phyloP scores from a whole-genome alignment of 1,140 invertebrate genomes.

The Drusus annulatus region DNA sequence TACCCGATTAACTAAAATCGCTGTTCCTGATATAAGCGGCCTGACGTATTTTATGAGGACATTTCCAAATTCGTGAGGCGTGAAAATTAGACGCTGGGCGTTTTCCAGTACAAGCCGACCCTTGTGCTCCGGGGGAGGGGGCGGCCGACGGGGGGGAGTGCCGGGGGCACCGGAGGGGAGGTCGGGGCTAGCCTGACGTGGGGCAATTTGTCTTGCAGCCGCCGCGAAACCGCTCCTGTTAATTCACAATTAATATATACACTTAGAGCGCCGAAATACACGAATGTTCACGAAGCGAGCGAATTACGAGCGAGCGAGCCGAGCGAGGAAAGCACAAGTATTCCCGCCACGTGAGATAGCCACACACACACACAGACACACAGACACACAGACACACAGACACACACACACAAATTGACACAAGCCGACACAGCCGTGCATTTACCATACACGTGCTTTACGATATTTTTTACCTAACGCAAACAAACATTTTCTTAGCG shows the following conservation, averaged over 20 bases:
- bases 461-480: too few relatives aligned
- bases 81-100: constrained; percentile 37
- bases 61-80: constrained; percentile 39
- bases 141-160: neutral
- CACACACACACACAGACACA: neutral
- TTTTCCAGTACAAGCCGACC: constrained; percentile 30
- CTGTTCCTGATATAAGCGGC: constrained; percentile 3
- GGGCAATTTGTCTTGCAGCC: constrained; percentile 55
- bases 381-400: neutral
- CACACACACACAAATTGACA: neutral
- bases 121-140: neutral
- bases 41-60: constrained; percentile 37
- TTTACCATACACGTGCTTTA: too few relatives aligned
- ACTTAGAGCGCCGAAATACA: constrained; percentile 40
- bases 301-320: constrained; percentile 41
- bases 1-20: constrained; percentile 7
- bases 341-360: neutral
- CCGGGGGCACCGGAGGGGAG: neutral
- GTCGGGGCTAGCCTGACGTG: constrained; percentile 48
- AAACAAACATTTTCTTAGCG: too few relatives aligned
- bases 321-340: constrained; percentile 17
- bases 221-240: constrained; percentile 50
- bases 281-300: constrained; percentile 36
- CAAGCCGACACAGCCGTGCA: neutral
- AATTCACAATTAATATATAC: constrained; percentile 59